Percentiles rank a stretch among this genome's conserved stretches.
Conservation (phyloP, 2,888 invertebrate species). For the Cantharis flavilabris region DNA sequence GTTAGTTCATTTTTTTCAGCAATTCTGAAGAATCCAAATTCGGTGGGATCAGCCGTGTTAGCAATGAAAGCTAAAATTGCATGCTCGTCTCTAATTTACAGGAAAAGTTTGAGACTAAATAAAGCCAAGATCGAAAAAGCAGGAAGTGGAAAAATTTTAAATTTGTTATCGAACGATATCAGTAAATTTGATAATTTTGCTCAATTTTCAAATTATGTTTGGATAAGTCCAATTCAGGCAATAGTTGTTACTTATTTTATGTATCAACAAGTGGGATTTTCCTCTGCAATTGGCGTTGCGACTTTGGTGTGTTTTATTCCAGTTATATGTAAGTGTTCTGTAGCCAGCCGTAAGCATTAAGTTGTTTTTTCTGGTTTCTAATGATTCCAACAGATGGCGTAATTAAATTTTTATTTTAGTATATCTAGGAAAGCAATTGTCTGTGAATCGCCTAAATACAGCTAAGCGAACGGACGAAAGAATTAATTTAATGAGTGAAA, state of each 20-base stretch:
- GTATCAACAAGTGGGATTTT: slow-evolving; percentile 60
- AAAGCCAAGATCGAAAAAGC: slow-evolving; percentile 85
- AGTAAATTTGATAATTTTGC: slow-evolving; percentile 81
- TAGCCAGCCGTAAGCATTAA: too few species aligned
- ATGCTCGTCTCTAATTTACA: slow-evolving; percentile 80
- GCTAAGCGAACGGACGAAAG: slow-evolving; percentile 83
- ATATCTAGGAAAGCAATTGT: slow-evolving; percentile 71
- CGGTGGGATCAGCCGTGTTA: slow-evolving; percentile 81
- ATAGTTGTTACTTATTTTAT: slow-evolving; percentile 72
- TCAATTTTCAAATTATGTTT: slow-evolving; percentile 78
- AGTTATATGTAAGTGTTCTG: slow-evolving; percentile 44
- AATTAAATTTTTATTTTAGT: slow-evolving; percentile 40
- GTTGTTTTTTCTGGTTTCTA: too few species aligned
- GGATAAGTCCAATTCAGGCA: slow-evolving; percentile 80
- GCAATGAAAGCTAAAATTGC: slow-evolving; percentile 85
- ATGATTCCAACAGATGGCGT: too few species aligned
- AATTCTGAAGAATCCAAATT: slow-evolving; percentile 72
- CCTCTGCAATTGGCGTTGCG: slow-evolving; percentile 60
- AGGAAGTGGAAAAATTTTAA: slow-evolving; percentile 64
- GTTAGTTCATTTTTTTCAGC: slow-evolving; percentile 72
- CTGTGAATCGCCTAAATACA: slow-evolving; percentile 73
- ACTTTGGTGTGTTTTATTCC: slow-evolving; percentile 57
- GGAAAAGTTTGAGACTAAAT: slow-evolving; percentile 72
- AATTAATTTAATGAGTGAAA: slow-evolving; percentile 87
- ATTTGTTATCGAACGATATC: slow-evolving; percentile 80